A percentile compares a stretch with the other conserved stretches of the same genome.
Evolutionary conservation across 2,797 vertebrate species (phyloP).

Genomic region (Myiothlypis chrysogaster): DNA sequence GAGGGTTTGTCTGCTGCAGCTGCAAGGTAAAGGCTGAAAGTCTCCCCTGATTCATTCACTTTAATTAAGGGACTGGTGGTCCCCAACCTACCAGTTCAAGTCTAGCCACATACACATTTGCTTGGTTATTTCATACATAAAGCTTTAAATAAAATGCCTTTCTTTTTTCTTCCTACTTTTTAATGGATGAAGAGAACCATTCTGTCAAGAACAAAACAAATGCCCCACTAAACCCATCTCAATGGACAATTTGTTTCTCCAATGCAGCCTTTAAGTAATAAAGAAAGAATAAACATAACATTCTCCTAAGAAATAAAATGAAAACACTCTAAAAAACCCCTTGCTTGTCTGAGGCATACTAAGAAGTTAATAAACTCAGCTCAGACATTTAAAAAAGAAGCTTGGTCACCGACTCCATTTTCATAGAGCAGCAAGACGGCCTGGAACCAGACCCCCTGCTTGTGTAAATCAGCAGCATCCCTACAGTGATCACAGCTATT

Average conservation of each 20-base stretch:
- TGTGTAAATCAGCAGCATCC: slow-evolving; percentile 13
- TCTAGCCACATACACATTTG: not conserved
- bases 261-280: slow-evolving; percentile 18
- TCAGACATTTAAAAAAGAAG: not conserved
- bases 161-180: not conserved
- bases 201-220: slow-evolving; percentile 37
- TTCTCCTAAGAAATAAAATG: slow-evolving; percentile 17
- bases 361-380: slow-evolving; percentile 10
- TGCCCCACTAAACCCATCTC: not conserved
- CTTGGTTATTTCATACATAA: not conserved
- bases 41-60: not conserved
- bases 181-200: slow-evolving; percentile 12
- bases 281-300: slow-evolving; percentile 49
- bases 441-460: not conserved
- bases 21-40: not conserved
- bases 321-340: not conserved
- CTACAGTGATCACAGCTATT: not conserved
- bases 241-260: slow-evolving; percentile 48
- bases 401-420: not conserved
- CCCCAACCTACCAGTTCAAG: not conserved
- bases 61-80: slow-evolving; percentile 1
- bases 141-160: slow-evolving; percentile 10
- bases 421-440: not conserved
- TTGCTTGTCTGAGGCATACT: not conserved
- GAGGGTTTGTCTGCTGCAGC: not conserved